phyloP scores from a whole-genome alignment of 2,888 invertebrate species.

The Rhingia campestris region DNA sequence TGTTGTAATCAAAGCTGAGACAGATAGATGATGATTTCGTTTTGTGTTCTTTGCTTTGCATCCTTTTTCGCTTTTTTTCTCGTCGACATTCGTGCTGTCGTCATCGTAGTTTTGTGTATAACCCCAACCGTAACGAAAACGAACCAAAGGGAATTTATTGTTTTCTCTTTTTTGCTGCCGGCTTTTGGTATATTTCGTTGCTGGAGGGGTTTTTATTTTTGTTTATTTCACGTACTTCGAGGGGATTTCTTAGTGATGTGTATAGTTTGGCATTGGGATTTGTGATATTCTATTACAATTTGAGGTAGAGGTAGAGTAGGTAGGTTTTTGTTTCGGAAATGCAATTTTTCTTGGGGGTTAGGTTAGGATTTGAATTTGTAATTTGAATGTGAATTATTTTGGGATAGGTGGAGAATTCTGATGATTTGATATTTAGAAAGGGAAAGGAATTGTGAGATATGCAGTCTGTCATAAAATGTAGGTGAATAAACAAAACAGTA shows the following conservation, averaged over 20 bases:
- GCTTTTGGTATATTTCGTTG: neutral
- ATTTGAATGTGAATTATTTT: neutral
- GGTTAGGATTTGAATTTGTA: neutral
- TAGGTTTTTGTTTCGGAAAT: neutral
- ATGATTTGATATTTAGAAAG: too few relatives aligned
- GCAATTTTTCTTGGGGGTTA: neutral
- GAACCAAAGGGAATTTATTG: neutral
- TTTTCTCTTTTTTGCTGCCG: conserved; percentile 26
- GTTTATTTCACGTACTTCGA: neutral
- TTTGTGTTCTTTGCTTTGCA: conserved; percentile 16
- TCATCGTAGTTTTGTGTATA: neutral
- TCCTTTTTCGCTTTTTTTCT: conserved; percentile 57
- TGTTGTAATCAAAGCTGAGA: neutral
- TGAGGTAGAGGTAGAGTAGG: neutral
- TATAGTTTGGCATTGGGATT: neutral
- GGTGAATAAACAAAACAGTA: too few relatives aligned
- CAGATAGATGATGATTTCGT: conserved; percentile 3
- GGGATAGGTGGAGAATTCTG: too few relatives aligned
- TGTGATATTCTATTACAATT: conserved; percentile 30
- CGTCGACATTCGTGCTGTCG: neutral
- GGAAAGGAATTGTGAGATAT: too few relatives aligned
- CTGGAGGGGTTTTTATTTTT: neutral
- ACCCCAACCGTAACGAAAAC: neutral
- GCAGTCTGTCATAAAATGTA: too few relatives aligned
- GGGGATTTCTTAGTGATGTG: neutral